Conservation (phyloP, 2,888 invertebrate species). For the Dinocampus coccinellae region DNA sequence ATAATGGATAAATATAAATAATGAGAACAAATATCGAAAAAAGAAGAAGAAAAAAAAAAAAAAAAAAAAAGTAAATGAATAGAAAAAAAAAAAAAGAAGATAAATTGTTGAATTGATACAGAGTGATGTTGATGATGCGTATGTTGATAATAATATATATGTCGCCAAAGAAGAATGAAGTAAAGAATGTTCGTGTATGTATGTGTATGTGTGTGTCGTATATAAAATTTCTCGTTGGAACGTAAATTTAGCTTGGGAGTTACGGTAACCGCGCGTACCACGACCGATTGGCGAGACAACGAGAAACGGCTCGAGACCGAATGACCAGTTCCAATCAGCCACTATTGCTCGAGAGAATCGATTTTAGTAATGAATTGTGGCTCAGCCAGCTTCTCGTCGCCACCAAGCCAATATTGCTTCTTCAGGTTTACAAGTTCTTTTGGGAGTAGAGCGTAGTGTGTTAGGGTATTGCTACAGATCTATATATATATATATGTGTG, state of each 20-base stretch:
- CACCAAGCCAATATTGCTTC: constrained; percentile 62
- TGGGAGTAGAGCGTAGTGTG: background rate
- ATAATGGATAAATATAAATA: background rate
- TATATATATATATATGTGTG: no score
- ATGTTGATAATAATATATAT: background rate
- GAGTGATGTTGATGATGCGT: background rate
- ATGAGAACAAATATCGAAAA: no score
- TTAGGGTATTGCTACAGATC: background rate
- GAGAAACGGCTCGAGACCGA: constrained; percentile 39
- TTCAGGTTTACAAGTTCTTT: constrained; percentile 59
- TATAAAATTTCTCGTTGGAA: constrained; percentile 26
- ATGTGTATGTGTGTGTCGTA: no score
- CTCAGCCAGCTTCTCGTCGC: constrained; percentile 51
- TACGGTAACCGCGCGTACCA: constrained; percentile 38
- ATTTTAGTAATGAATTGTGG: constrained; percentile 66
- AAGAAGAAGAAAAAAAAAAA: no score
- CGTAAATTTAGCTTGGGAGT: constrained; percentile 48
- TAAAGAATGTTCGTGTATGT: background rate
- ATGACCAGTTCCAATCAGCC: constrained; percentile 61
- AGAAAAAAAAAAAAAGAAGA: background rate
- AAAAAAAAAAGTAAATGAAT: background rate
- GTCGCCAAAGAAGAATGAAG: background rate
- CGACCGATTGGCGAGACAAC: constrained; percentile 46
- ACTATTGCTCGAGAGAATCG: constrained; percentile 58
- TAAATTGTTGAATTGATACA: background rate